Percentiles rank a stretch among this genome's conserved stretches.
phyloP scores from a whole-genome alignment of 2,888 invertebrate genomes.

The Acleris laterana region DNA sequence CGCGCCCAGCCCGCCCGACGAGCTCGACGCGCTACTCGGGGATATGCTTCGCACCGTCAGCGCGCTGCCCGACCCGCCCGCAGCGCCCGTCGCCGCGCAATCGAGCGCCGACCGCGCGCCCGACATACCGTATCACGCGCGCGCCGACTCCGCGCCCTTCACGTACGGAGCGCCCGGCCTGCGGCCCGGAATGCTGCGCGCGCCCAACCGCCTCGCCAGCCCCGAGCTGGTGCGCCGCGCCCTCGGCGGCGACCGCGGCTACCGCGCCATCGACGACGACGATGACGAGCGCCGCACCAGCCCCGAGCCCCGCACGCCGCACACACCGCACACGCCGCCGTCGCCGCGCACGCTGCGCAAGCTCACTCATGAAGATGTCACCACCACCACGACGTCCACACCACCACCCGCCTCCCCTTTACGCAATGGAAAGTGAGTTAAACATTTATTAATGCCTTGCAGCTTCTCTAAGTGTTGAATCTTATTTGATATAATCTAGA shows the following conservation, averaged over 20 bases:
- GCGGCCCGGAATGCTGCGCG: conserved; percentile 86
- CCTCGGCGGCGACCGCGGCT: conserved; percentile 71
- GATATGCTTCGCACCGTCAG: conserved; percentile 95
- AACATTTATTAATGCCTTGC: no score
- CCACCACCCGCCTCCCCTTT: conserved; percentile 59
- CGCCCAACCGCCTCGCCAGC: conserved; percentile 90
- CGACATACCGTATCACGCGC: conserved; percentile 95
- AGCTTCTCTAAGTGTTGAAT: no score
- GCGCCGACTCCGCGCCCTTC: conserved; percentile 94
- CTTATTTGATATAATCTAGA: no score
- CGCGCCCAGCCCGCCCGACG: conserved; percentile 83
- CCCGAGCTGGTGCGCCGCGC: conserved; percentile 93
- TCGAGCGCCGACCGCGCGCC: conserved; percentile 78
- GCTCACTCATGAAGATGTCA: conserved; percentile 72
- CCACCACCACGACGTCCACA: conserved; percentile 60
- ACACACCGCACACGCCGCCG: conserved; percentile 53
- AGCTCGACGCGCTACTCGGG: conserved; percentile 92
- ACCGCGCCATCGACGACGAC: conserved; percentile 71
- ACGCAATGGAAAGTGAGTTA: conserved; percentile 68
- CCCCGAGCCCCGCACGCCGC: conserved; percentile 58
- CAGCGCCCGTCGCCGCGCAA: conserved; percentile 57
- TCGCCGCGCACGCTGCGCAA: conserved; percentile 71
- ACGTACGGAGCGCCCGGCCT: conserved; percentile 90
- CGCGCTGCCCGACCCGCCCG: conserved; percentile 88
- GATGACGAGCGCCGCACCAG: conserved; percentile 72